Conservation (phyloP, 2,888 invertebrate species). For the Bellardia bayeri region DNA sequence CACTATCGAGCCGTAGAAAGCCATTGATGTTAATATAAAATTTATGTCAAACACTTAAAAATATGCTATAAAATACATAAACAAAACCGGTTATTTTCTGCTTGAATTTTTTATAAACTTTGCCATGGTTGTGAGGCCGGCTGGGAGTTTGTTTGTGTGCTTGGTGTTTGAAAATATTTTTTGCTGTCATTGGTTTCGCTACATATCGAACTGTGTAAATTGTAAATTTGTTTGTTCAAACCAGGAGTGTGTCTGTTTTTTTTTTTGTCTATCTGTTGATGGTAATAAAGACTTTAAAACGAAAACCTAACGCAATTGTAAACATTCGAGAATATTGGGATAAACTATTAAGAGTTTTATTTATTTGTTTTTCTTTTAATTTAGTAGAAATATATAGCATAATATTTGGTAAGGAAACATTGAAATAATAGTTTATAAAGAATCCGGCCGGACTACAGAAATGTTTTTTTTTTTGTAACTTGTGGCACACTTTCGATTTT, state of each 20-base stretch:
- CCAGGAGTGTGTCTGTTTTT: neutral
- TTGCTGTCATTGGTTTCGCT: constrained; percentile 11
- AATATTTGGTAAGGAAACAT: too few relatives aligned
- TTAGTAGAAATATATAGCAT: too few relatives aligned
- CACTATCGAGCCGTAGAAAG: constrained; percentile 3
- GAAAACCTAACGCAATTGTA: neutral
- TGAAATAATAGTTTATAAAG: too few relatives aligned
- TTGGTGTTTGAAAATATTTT: neutral
- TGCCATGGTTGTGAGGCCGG: neutral
- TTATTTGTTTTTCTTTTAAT: neutral
- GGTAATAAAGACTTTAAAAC: constrained; percentile 1
- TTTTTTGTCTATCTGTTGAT: neutral
- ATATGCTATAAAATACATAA: constrained; percentile 57
- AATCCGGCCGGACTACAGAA: too few relatives aligned
- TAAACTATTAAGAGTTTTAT: neutral
- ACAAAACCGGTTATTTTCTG: constrained; percentile 11
- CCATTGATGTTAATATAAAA: constrained; percentile 23
- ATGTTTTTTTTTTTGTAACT: too few relatives aligned
- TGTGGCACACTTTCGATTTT: too few relatives aligned
- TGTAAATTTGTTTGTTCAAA: neutral
- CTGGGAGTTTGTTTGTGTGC: neutral
- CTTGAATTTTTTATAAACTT: constrained; percentile 22
- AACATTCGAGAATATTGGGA: neutral
- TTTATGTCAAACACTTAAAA: constrained; percentile 64
- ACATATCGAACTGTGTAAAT: neutral